Evolutionary conservation across 1,140 invertebrate genomes (phyloP), one percentile per base, ranked within the genome.

Genomic region (Drosophila dunni): DNA sequence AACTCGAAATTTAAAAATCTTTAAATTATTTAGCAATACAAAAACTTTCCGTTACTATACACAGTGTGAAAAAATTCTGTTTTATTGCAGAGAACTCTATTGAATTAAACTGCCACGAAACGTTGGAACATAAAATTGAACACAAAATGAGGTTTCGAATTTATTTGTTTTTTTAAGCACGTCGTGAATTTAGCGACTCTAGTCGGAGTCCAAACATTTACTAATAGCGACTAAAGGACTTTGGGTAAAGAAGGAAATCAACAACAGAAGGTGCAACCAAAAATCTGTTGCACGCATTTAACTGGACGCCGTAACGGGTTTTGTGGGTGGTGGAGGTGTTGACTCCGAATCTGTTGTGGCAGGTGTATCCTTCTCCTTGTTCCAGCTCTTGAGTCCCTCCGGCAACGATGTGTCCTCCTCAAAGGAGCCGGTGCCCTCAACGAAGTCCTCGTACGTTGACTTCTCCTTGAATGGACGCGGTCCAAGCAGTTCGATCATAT

Each of bases 371-470:
- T 94, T 95, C 61, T 95, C 93, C 86, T 96, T 96, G 91, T 99
- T 99, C 98, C 99, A 99, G 72, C 96, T 96, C 93, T 98, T 96
- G 1, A 99, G 93, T 54, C 99, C 99, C 94, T 99, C 97, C 0
- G 99, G 99, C 74, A 99, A 94, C 0, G 94, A 93, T 0, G 98
- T 99, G 85, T 99, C 97, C 93, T 99, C 99, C 82, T 99, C 98
- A 78, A 99, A 96, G 0, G 98, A 99, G 13, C 99, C 99, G 10
- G 99, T 99, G 0, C 98, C 99, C 93, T 98, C 98, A 1, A 99
- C 99, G 93, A 99, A 99, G 91, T 99, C 97, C 94, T 99, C 99
- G 91, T 99, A 99, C 5, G 99, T 99, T 11, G 98, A 98, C 93
- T 99, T 99, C 93, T 99, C 99, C 29, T 96, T 96, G 95, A 99